Evolutionary conservation across 2,888 invertebrate species (phyloP).

Genomic region (Tenodera sinensis): DNA sequence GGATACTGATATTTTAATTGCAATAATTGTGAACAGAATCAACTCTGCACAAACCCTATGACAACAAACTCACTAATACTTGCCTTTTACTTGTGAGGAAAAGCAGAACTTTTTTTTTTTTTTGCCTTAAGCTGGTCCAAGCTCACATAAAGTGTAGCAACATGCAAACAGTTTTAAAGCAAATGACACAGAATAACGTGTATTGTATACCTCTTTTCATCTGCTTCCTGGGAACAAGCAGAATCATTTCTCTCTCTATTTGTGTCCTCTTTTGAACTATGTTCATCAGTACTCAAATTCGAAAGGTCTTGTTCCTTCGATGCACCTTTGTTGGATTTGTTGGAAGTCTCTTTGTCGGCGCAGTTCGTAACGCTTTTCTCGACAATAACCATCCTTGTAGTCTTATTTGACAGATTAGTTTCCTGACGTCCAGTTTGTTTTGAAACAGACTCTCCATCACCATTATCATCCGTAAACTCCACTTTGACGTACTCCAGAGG

Average conservation of each 20-base stretch:
- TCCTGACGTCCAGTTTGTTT: not conserved
- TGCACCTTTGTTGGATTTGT: not conserved
- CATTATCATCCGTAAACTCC: constrained; percentile 9
- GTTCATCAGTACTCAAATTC: not conserved
- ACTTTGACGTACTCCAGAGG: constrained; percentile 21
- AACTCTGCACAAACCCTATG: too few species aligned
- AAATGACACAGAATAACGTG: too few species aligned
- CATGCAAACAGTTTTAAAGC: too few species aligned
- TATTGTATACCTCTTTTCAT: not conserved
- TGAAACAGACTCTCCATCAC: not conserved
- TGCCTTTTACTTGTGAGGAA: too few species aligned
- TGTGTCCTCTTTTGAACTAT: not conserved
- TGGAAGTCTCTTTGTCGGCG: not conserved
- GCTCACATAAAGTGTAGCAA: too few species aligned
- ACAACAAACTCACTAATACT: too few species aligned
- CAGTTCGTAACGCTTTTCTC: not conserved
- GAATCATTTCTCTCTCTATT: not conserved
- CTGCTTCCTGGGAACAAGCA: not conserved
- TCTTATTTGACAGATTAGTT: not conserved
- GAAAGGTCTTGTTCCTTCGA: not conserved
- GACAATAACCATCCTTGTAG: not conserved
- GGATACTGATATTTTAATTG: too few species aligned
- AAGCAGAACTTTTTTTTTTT: too few species aligned
- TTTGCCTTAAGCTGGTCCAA: too few species aligned
- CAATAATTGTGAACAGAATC: too few species aligned